Conservation (phyloP, 2,113 vertebrate species). For the Vanacampus margaritifer region DNA sequence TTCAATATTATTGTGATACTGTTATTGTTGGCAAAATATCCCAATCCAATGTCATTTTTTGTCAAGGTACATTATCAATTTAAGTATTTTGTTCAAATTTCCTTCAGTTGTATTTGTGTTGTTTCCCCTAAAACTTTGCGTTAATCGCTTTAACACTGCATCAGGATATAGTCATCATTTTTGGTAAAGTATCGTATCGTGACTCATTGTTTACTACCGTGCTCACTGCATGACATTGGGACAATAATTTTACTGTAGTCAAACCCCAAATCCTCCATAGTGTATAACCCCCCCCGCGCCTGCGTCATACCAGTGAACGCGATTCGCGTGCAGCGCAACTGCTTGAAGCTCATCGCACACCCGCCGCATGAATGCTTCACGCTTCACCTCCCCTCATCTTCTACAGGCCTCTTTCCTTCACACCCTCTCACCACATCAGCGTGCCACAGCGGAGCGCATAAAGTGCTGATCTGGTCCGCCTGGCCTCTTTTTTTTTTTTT, state of each 20-base stretch:
- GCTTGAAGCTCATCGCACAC: conserved; percentile 16
- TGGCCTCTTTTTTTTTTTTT: conserved; percentile 36
- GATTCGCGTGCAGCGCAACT: conserved; percentile 23
- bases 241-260: neutral
- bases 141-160: too few species aligned
- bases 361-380: conserved; percentile 41
- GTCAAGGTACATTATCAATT: too few species aligned
- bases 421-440: conserved; percentile 32
- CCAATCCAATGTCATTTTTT: too few species aligned
- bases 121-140: too few species aligned
- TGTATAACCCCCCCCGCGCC: neutral
- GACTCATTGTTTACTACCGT: neutral
- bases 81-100: too few species aligned
- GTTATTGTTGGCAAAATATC: too few species aligned
- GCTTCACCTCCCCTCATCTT: conserved; percentile 50
- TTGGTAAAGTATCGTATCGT: too few species aligned
- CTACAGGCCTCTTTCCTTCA: conserved; percentile 21
- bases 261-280: neutral
- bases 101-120: too few species aligned
- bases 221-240: neutral
- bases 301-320: neutral
- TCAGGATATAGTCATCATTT: too few species aligned
- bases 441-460: conserved; percentile 42
- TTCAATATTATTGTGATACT: too few species aligned
- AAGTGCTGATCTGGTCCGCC: conserved; percentile 55